These are phyloP conservation scores for Lota lota DNA, from an alignment of 2,113 vertebrate species.

Conservation along the genomic window DNA sequence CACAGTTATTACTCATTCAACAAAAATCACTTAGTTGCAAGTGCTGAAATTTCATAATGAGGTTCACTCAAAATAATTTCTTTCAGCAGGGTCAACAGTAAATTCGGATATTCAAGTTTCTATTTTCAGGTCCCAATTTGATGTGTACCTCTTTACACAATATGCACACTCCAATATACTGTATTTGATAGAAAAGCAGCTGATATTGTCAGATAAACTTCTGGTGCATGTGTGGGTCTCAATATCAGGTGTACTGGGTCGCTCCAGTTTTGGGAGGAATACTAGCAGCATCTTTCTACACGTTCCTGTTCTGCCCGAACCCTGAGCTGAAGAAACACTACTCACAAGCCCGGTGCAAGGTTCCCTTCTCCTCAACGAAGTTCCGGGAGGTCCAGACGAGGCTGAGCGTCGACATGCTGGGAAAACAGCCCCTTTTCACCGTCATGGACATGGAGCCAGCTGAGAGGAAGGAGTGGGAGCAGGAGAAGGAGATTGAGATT, in stretches of 20 bases:
- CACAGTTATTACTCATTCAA: no score
- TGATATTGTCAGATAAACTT: no score
- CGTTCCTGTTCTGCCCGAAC: conserved; percentile 69
- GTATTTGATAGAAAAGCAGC: no score
- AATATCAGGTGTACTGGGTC: conserved; percentile 70
- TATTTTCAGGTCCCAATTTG: no score
- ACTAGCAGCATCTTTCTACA: conserved; percentile 62
- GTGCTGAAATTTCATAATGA: no score
- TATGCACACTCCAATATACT: no score
- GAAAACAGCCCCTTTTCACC: conserved; percentile 80
- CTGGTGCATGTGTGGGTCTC: not conserved
- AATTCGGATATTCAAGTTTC: no score
- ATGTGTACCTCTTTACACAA: no score
- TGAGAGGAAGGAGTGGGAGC: conserved; percentile 80
- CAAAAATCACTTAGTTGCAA: no score
- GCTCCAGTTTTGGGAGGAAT: conserved; percentile 64
- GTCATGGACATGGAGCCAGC: conserved; percentile 79
- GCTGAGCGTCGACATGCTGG: conserved; percentile 75
- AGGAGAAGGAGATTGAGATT: conserved; percentile 78
- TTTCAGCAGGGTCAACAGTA: no score
- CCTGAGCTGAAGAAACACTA: conserved; percentile 56
- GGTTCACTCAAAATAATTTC: no score
- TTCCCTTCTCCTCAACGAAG: conserved; percentile 72
- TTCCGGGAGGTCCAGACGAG: conserved; percentile 80
- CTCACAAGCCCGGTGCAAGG: conserved; percentile 77